Evolutionary conservation across 2,888 invertebrate genomes (phyloP).

Genomic region (Hedya salicella): DNA sequence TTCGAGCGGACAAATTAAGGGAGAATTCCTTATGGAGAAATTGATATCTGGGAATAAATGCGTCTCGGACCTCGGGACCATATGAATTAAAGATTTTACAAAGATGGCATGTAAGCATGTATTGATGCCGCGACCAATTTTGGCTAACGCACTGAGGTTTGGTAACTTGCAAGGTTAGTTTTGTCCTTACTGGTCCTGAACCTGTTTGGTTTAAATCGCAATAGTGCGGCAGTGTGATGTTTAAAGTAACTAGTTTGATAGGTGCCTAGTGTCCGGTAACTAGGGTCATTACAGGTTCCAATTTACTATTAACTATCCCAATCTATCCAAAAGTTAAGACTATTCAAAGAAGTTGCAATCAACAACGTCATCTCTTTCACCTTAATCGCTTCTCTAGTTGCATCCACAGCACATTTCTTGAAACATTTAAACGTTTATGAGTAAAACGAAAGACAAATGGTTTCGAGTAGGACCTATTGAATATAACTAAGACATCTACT

Average conservation of each 20-base stretch:
- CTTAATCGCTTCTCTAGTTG: too few relatives aligned
- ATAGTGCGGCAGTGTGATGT: neutral
- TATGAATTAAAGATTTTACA: conserved; percentile 29
- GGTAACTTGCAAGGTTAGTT: neutral
- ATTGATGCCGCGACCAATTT: conserved; percentile 25
- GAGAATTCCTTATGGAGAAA: conserved; percentile 27
- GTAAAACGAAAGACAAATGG: neutral
- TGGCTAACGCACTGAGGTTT: neutral
- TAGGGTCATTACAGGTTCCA: too few relatives aligned
- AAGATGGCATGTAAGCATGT: conserved; percentile 12
- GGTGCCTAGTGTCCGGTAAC: too few relatives aligned
- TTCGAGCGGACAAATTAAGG: conserved; percentile 39
- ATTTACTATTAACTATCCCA: too few relatives aligned
- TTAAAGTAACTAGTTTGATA: too few relatives aligned
- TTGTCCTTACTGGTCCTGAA: neutral
- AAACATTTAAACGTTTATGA: too few relatives aligned
- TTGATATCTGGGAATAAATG: conserved; percentile 25
- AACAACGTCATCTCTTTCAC: too few relatives aligned
- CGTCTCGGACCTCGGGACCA: conserved; percentile 6
- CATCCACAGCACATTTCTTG: too few relatives aligned
- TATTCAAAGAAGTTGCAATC: too few relatives aligned
- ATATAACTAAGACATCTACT: neutral
- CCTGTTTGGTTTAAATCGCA: neutral
- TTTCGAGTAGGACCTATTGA: neutral
- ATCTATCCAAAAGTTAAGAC: too few relatives aligned